Percentiles rank a stretch among this genome's conserved stretches.
Evolutionary conservation across 2,888 invertebrate genomes (phyloP).

Genomic region (Masnerella sp.): DNA sequence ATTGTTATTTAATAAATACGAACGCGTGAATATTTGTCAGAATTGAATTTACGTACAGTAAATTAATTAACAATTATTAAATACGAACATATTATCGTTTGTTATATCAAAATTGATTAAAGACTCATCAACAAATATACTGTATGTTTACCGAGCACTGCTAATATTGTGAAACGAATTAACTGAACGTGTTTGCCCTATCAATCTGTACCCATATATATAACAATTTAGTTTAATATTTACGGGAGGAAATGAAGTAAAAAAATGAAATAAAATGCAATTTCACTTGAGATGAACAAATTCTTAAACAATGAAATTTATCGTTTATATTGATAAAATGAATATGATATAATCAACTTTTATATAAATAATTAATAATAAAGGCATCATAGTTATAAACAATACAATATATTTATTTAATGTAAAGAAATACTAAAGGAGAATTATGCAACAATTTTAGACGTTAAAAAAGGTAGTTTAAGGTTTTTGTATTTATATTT

Average conservation of each 20-base stretch:
- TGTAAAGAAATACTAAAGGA: too few species aligned
- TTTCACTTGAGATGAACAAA: too few species aligned
- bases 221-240: background rate
- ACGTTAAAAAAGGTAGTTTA: too few species aligned
- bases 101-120: constrained; percentile 16
- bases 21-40: background rate
- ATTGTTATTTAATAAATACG: background rate
- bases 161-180: constrained; percentile 21
- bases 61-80: constrained; percentile 6
- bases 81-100: background rate
- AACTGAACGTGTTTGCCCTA: constrained; percentile 7
- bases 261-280: background rate
- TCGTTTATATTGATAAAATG: too few species aligned
- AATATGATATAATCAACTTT: too few species aligned
- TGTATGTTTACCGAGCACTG: background rate
- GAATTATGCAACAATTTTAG: too few species aligned
- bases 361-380: too few species aligned
- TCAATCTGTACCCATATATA: constrained; percentile 3
- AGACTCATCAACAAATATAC: constrained; percentile 13
- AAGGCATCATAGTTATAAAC: too few species aligned
- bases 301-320: too few species aligned
- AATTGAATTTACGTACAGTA: background rate
- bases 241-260: background rate
- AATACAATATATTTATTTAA: too few species aligned
- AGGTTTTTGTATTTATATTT: too few species aligned